phyloP scores from a whole-genome alignment of 2,888 invertebrate genomes.

The Hypena proboscidalis region DNA sequence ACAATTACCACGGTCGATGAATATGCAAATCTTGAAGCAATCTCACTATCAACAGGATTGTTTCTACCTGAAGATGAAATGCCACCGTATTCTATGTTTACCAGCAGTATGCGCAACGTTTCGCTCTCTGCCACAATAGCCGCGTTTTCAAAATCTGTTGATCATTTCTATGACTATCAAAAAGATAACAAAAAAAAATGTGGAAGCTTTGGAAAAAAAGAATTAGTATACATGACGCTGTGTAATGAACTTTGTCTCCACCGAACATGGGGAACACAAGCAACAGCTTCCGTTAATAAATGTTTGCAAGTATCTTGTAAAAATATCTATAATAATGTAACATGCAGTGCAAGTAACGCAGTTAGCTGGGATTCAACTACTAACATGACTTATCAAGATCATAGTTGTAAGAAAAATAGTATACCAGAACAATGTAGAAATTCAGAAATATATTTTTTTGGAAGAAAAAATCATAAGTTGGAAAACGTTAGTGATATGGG shows the following conservation, averaged over 20 bases:
- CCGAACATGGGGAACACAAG: constrained; percentile 67
- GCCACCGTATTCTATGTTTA: constrained; percentile 39
- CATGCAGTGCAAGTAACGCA: constrained; percentile 15
- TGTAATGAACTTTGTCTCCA: constrained; percentile 49
- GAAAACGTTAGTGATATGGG: constrained; percentile 44
- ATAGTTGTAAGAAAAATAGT: constrained; percentile 14
- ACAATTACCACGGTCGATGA: constrained; percentile 32
- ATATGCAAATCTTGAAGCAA: constrained; percentile 29
- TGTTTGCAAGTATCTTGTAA: constrained; percentile 64
- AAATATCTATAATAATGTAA: background rate
- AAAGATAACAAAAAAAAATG: too few relatives aligned
- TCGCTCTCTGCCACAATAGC: constrained; percentile 48
- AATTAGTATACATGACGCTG: constrained; percentile 70
- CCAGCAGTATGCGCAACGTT: constrained; percentile 42
- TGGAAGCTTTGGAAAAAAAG: constrained; percentile 58
- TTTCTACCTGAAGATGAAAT: constrained; percentile 19
- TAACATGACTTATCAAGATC: constrained; percentile 21
- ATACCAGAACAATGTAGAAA: constrained; percentile 33
- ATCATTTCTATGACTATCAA: constrained; percentile 15
- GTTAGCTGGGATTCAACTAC: too few relatives aligned
- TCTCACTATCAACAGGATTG: constrained; percentile 27
- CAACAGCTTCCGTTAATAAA: constrained; percentile 77
- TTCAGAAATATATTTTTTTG: constrained; percentile 68
- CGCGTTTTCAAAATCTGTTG: too few relatives aligned
- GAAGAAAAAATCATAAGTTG: constrained; percentile 53